phyloP scores from a whole-genome alignment of 2,888 invertebrate genomes.

The Phymatocera aterrima region DNA sequence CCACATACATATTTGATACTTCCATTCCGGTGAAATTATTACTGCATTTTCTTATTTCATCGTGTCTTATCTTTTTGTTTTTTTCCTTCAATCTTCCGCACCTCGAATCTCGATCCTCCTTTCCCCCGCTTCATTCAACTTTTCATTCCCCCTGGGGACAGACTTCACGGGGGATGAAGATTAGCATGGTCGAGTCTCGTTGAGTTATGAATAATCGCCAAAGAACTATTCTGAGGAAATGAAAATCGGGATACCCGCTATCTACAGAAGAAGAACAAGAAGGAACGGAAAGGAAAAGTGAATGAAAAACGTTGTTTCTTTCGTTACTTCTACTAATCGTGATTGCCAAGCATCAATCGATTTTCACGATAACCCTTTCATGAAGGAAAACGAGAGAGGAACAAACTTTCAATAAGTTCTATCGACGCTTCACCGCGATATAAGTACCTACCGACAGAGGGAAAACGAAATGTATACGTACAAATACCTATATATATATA shows the following conservation, averaged over 20 bases:
- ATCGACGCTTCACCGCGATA: no score
- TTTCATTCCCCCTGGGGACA: constrained; percentile 14
- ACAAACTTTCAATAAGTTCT: no score
- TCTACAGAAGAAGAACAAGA: background rate
- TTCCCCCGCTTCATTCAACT: constrained; percentile 35
- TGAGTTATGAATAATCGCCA: constrained; percentile 10
- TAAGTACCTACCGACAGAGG: no score
- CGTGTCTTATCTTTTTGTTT: background rate
- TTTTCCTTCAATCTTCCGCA: constrained; percentile 3
- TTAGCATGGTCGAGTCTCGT: constrained; percentile 19
- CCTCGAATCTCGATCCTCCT: constrained; percentile 12
- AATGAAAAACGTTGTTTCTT: no score
- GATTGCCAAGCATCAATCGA: no score
- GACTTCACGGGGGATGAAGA: constrained; percentile 9
- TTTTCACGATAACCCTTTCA: no score
- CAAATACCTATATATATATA: constrained; percentile 19
- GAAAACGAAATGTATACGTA: background rate
- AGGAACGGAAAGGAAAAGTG: background rate
- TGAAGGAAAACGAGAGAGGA: no score
- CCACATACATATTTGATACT: no score
- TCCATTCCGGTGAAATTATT: background rate
- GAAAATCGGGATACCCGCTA: background rate
- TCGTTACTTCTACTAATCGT: no score
- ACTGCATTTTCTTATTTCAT: background rate
- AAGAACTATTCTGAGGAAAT: constrained; percentile 7